Percentiles rank a stretch among this genome's conserved stretches.
phyloP scores from a whole-genome alignment of 1,140 invertebrate genomes.

The Atta cephalotes region DNA sequence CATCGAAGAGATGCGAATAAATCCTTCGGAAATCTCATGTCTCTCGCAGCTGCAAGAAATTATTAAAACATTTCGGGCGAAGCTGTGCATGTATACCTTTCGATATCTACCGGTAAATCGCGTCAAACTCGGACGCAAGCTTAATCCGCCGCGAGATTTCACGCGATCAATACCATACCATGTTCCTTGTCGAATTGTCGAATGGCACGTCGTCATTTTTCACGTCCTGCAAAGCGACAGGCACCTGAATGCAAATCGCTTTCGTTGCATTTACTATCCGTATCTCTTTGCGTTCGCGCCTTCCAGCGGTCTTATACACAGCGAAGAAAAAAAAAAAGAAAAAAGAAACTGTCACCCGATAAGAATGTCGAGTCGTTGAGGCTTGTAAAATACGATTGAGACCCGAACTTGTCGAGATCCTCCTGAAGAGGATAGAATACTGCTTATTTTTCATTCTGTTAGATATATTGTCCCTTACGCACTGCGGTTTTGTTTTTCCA shows the following conservation, averaged over 20 bases:
- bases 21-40: neutral
- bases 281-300: neutral
- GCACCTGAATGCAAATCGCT: constrained; percentile 43
- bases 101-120: neutral
- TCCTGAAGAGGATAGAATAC: neutral
- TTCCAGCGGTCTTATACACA: neutral
- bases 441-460: constrained; percentile 2
- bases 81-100: neutral
- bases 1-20: neutral
- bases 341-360: neutral
- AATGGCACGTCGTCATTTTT: constrained; percentile 43
- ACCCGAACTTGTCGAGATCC: constrained; percentile 6
- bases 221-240: constrained; percentile 22
- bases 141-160: neutral
- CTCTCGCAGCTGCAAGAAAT: constrained; percentile 4
- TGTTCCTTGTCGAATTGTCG: neutral
- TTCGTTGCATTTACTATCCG: constrained; percentile 41
- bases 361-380: neutral
- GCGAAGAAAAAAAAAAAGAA: neutral
- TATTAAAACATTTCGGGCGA: constrained; percentile 3
- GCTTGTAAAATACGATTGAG: constrained; percentile 55
- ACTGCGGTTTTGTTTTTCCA: neutral
- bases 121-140: neutral
- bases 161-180: constrained; percentile 15
- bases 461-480: neutral